Conservation (phyloP, 53 echinoderm and acorn worm species). For the Temnopleurus reevesii region DNA sequence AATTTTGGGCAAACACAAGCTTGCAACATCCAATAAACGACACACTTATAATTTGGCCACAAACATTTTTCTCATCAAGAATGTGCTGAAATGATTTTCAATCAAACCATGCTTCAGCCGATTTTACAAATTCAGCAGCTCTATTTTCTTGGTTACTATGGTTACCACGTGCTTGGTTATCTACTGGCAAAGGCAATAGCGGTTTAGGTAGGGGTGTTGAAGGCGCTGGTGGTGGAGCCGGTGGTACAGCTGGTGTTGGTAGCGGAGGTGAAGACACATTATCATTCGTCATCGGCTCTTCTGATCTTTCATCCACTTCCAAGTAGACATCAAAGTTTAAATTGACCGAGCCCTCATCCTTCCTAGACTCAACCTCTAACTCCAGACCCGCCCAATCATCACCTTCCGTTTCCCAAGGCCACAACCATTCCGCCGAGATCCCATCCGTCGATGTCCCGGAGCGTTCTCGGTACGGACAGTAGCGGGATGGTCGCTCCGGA, state of each 20-base stretch:
- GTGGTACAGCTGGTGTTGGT: no score
- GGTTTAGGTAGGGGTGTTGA: background rate
- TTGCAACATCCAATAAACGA: background rate
- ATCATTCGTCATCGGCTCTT: background rate
- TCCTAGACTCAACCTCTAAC: background rate
- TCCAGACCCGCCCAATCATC: slow-evolving; percentile 39
- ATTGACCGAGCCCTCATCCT: background rate
- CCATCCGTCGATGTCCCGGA: background rate
- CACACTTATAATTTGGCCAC: no score
- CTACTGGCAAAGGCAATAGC: background rate
- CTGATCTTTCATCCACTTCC: slow-evolving; percentile 20
- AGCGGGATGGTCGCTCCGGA: background rate
- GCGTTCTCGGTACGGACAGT: background rate
- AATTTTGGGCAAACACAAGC: background rate
- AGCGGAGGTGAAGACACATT: no score
- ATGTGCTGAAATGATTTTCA: background rate
- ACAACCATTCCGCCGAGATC: slow-evolving; percentile 36
- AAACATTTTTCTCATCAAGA: background rate
- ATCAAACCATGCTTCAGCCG: slow-evolving; percentile 41
- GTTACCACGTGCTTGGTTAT: no score
- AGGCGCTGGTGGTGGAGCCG: no score
- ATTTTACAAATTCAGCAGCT: background rate
- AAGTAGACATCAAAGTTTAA: background rate
- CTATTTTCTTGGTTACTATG: background rate
- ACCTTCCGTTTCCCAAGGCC: slow-evolving; percentile 53